A percentile compares a stretch with the other conserved stretches of the same genome.
Evolutionary conservation across 1,140 invertebrate species (phyloP).

Genomic region (Dermatophagoides farinae): DNA sequence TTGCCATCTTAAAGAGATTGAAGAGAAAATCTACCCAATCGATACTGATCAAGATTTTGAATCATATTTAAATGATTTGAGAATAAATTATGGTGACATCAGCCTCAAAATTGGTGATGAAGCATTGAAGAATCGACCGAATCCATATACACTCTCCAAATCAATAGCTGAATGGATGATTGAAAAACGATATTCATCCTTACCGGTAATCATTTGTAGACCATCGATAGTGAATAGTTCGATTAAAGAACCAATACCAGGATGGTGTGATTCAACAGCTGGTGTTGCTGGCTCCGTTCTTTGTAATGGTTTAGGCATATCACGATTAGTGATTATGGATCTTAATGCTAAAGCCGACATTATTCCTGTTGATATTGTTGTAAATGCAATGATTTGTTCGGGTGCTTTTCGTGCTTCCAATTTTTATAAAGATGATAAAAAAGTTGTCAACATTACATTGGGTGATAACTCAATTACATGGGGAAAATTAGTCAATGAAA

Average conservation of each 20-base stretch:
- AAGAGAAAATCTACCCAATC: slow-evolving; percentile 44
- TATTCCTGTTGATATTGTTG: slow-evolving; percentile 75
- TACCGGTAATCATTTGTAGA: slow-evolving; percentile 56
- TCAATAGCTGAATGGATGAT: slow-evolving; percentile 53
- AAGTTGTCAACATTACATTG: no score
- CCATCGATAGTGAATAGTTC: slow-evolving; percentile 80
- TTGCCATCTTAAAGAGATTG: slow-evolving; percentile 34
- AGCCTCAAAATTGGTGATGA: background rate
- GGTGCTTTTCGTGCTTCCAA: slow-evolving; percentile 20
- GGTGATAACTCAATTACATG: no score
- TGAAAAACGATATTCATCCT: slow-evolving; percentile 59
- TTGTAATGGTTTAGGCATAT: slow-evolving; percentile 66
- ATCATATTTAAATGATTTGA: background rate
- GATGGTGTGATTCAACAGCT: slow-evolving; percentile 89
- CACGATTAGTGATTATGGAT: slow-evolving; percentile 50
- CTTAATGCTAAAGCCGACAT: slow-evolving; percentile 59
- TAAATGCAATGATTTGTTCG: slow-evolving; percentile 57
- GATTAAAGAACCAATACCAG: slow-evolving; percentile 60
- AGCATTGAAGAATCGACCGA: slow-evolving; percentile 37
- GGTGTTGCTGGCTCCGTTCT: slow-evolving; percentile 85
- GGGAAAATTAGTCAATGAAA: no score
- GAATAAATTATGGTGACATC: no score
- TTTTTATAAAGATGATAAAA: no score
- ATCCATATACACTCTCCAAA: slow-evolving; percentile 70
- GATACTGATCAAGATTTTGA: slow-evolving; percentile 23